A percentile compares a stretch with the other conserved stretches of the same genome.
Conservation (phyloP, 2,797 vertebrate species). For the Phoxinus dragarum region DNA sequence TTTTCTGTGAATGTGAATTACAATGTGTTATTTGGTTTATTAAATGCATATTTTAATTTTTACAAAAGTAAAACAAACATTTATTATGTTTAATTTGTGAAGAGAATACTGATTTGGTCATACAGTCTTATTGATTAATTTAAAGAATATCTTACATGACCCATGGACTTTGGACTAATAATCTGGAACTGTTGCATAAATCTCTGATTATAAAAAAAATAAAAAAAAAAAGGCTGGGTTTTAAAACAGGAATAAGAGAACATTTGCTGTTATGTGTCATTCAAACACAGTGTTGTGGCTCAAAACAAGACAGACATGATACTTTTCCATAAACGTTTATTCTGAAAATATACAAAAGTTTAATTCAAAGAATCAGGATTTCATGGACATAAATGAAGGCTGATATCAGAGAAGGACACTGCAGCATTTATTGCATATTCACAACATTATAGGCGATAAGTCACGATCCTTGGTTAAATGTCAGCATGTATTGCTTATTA, state of each 20-base stretch:
- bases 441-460: constrained; percentile 57
- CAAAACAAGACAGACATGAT: constrained; percentile 35
- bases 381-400: constrained; percentile 40
- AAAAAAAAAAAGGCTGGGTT: not conserved
- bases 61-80: not conserved
- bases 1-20: not conserved
- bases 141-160: not conserved
- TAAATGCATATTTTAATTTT: not conserved
- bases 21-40: not conserved
- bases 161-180: not conserved
- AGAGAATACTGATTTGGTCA: not conserved
- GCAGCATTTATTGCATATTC: constrained; percentile 63
- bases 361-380: constrained; percentile 72
- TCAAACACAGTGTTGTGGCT: not conserved
- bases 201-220: not conserved
- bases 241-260: not conserved
- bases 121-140: not conserved
- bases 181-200: constrained; percentile 11
- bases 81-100: not conserved
- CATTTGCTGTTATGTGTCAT: not conserved
- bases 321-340: constrained; percentile 60
- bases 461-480: not conserved
- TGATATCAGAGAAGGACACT: constrained; percentile 55
- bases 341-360: constrained; percentile 79
- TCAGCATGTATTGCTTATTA: not conserved